Evolutionary conservation across 2,888 invertebrate species (phyloP), one percentile per base, ranked within the genome.

Genomic region (Brachyopa scutellaris): DNA sequence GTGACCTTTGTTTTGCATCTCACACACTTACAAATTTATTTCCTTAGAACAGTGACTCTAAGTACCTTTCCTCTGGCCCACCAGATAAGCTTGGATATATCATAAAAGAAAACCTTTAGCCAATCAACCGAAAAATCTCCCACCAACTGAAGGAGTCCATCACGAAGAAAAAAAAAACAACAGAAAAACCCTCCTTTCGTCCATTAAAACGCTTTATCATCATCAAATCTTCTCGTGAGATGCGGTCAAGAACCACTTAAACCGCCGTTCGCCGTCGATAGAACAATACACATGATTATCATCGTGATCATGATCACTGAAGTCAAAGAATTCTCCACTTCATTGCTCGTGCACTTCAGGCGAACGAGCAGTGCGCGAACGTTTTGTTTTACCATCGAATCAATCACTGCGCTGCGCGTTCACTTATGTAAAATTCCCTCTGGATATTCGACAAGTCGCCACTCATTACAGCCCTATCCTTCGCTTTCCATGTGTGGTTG

Each of bases 191-290:
- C 29, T n/a, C 11, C 49, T 26, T 8, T 9, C 47, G 74, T 62
- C 80, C 80, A 76, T 77, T 82, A 76, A 82, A 80, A 57, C n/a
- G 57, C 57, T 77, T 82, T 82, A 82, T 82, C 82, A 70, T 66
- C 70, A 59, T 66, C 77, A 51, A 67, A 51, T 40, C 70, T 62
- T 77, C 47, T 61, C 47, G 74, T 61, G 72, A 62, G 76, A 33
- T 51, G 77, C 61, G 82, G 72, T 77, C 77, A 77, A 77, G 76
- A 82, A 82, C 77, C 82, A 82, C 82, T 77, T 72, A 70, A 70
- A 72, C 40, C 57, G 72, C 57, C n/a, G n/a, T 31, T 49, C 49
- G 9, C 45, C 66, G 59, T 62, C n/a, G 53, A 76, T 66, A 82
- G 77, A 72, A 82, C 82, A 77, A 77, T 82, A 72, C 82, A 66